These are phyloP conservation scores for Micrasema minimum DNA, from an alignment of 1,140 invertebrate species.

Conservation along the genomic window DNA sequence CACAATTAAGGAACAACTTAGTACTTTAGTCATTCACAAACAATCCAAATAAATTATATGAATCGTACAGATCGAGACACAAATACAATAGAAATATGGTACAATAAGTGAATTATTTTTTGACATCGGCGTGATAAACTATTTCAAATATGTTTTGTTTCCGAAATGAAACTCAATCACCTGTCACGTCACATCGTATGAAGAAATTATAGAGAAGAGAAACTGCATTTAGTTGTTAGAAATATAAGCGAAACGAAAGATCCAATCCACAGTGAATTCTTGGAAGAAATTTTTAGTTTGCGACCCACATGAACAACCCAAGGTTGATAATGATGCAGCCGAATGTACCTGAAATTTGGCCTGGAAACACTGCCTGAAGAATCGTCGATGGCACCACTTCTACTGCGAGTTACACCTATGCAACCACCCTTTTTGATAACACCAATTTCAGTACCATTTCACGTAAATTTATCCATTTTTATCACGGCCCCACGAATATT, in stretches of 20 bases:
- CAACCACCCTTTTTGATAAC: constrained; percentile 80
- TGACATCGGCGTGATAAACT: no score
- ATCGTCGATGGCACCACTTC: constrained; percentile 81
- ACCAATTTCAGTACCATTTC: constrained; percentile 33
- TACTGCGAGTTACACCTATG: constrained; percentile 82
- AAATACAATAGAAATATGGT: no score
- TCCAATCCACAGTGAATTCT: not conserved
- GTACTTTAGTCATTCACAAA: no score
- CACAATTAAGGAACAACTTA: no score
- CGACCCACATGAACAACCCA: constrained; percentile 42
- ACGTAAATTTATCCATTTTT: constrained; percentile 42
- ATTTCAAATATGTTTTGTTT: no score
- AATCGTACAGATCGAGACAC: no score
- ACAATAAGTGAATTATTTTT: no score
- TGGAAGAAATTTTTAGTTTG: constrained; percentile 7
- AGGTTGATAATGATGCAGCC: constrained; percentile 49
- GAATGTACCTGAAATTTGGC: constrained; percentile 77
- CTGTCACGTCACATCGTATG: no score
- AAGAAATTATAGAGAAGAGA: no score
- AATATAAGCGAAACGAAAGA: constrained; percentile 7
- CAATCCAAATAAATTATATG: no score
- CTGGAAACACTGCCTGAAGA: constrained; percentile 80
- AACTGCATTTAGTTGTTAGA: not conserved
- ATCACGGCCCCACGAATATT: constrained; percentile 24
- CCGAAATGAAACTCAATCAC: no score